Percentiles rank a stretch among this genome's conserved stretches.
phyloP scores from a whole-genome alignment of 2,113 vertebrate genomes.

The Paralichthys olivaceus region DNA sequence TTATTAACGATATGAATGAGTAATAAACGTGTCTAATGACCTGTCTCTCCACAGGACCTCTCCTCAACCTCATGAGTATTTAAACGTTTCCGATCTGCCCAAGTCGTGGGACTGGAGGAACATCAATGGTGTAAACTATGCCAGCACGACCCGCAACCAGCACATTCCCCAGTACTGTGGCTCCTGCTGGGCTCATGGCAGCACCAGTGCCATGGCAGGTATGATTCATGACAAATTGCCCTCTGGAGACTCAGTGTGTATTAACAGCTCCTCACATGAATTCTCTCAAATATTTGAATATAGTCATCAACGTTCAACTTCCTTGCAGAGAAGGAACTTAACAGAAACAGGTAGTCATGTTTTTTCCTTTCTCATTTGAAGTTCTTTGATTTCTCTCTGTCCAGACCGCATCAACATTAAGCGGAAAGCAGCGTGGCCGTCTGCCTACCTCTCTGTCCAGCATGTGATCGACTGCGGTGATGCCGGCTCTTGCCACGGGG shows the following conservation, averaged over 20 bases:
- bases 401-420: slow-evolving; percentile 97
- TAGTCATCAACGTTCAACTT: neutral
- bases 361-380: neutral
- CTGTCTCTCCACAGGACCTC: slow-evolving; percentile 56
- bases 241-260: neutral
- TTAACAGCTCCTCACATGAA: slow-evolving; percentile 1
- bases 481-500: slow-evolving; percentile 90
- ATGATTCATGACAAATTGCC: neutral
- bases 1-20: too few relatives aligned
- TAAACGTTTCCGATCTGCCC: slow-evolving; percentile 83
- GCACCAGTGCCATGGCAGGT: slow-evolving; percentile 96
- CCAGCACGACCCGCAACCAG: slow-evolving; percentile 94
- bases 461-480: slow-evolving; percentile 90
- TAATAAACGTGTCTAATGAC: neutral
- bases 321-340: neutral
- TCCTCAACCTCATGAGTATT: slow-evolving; percentile 88
- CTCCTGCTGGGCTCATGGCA: slow-evolving; percentile 97
- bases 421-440: slow-evolving; percentile 92
- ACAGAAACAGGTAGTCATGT: neutral
- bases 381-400: neutral
- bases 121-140: slow-evolving; percentile 87
- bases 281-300: neutral
- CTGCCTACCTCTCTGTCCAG: slow-evolving; percentile 94
- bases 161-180: slow-evolving; percentile 99
- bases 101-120: slow-evolving; percentile 94